phyloP scores from a whole-genome alignment of 1,140 invertebrate genomes.

The Aplysia californica region DNA sequence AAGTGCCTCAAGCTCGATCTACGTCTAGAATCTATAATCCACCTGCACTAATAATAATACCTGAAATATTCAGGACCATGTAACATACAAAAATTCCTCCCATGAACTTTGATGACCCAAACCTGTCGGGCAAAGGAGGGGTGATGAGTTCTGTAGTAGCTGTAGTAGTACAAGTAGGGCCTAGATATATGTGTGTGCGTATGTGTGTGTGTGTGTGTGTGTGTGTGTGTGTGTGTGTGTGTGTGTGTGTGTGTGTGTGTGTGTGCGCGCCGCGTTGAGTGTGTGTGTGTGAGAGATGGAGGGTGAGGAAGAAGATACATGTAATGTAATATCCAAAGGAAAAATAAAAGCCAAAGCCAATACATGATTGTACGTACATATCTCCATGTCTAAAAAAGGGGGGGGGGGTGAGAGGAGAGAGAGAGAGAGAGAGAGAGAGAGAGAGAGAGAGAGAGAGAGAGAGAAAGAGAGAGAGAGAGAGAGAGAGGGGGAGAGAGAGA shows the following conservation, averaged over 20 bases:
- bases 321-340: no score
- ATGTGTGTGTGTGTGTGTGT: background rate
- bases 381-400: background rate
- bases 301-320: no score
- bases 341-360: no score
- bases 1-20: no score
- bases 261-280: no score
- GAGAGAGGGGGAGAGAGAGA: slow-evolving; percentile 15
- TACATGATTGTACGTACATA: slow-evolving; percentile 10
- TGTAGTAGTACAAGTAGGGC: background rate
- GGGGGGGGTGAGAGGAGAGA: background rate
- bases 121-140: background rate
- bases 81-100: background rate
- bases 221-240: slow-evolving; percentile 1
- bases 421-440: no score
- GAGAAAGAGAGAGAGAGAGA: slow-evolving; percentile 10
- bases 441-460: background rate
- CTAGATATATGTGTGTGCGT: no score
- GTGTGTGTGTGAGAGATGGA: no score
- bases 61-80: no score
- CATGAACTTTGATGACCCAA: background rate
- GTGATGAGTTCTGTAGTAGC: background rate
- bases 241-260: no score
- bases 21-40: background rate
- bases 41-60: background rate